Conservation (phyloP, 2,888 invertebrate genomes). For the Hypolimnas misippus region DNA sequence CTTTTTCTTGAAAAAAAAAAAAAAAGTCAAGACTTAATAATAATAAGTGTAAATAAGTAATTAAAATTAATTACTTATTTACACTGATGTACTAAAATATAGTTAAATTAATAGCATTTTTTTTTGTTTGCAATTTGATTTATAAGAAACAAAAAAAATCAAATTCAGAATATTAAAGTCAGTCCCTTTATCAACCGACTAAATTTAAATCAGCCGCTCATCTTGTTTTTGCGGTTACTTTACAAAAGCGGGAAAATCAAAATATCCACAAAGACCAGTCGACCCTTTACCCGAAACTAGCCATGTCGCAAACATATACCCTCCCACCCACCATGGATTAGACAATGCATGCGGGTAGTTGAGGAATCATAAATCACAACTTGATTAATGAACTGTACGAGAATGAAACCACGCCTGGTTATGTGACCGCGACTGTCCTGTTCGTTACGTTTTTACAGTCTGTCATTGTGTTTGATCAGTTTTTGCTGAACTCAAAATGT, state of each 20-base stretch:
- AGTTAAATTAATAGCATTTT: too few relatives aligned
- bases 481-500: not conserved
- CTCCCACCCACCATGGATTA: constrained; percentile 40
- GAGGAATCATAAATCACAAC: constrained; percentile 68
- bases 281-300: constrained; percentile 44
- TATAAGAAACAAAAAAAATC: too few relatives aligned
- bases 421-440: constrained; percentile 34
- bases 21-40: too few relatives aligned
- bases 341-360: constrained; percentile 52
- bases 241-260: constrained; percentile 29
- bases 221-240: constrained; percentile 39
- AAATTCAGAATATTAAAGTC: not conserved
- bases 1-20: too few relatives aligned
- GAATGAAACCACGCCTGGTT: constrained; percentile 38
- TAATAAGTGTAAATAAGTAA: too few relatives aligned
- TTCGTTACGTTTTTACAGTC: constrained; percentile 27
- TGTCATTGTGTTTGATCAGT: constrained; percentile 8
- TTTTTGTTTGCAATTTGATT: too few relatives aligned
- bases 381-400: constrained; percentile 70
- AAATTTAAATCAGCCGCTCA: constrained; percentile 28
- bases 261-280: constrained; percentile 35
- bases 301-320: constrained; percentile 45
- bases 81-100: too few relatives aligned
- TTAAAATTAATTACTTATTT: too few relatives aligned
- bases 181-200: constrained; percentile 22